A percentile compares a stretch with the other conserved stretches of the same genome.
phyloP scores from a whole-genome alignment of 2,113 vertebrate genomes.

The Oxyruncus cristatus region DNA sequence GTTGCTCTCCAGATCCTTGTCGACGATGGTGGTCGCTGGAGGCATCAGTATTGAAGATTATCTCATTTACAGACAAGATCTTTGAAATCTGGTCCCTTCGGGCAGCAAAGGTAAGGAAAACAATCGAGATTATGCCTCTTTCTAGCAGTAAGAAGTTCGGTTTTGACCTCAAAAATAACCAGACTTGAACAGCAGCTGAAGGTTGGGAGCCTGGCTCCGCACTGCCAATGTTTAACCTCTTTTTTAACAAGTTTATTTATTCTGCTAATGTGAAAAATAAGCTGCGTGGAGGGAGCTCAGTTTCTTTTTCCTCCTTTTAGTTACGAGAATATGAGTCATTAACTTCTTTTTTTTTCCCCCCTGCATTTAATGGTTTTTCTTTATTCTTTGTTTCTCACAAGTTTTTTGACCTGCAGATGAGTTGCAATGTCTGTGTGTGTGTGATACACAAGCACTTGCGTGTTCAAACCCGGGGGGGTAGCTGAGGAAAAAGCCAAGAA shows the following conservation, averaged over 20 bases:
- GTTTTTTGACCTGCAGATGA: not conserved
- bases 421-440: not conserved
- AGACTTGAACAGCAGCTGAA: not conserved
- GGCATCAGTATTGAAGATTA: slow-evolving; percentile 50
- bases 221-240: not conserved
- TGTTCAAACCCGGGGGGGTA: not conserved
- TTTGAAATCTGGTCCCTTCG: slow-evolving; percentile 56
- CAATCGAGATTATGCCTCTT: rapidly evolving
- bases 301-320: not conserved
- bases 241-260: not conserved
- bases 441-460: not conserved
- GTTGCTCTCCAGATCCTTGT: slow-evolving; percentile 49
- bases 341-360: not conserved
- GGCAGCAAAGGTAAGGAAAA: slow-evolving; percentile 60
- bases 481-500: not conserved
- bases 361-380: not conserved
- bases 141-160: rapidly evolving
- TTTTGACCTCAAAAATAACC: not conserved
- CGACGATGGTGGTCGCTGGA: slow-evolving; percentile 58
- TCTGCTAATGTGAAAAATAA: not conserved
- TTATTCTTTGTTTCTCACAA: not conserved
- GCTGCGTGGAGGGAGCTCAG: rapidly evolving
- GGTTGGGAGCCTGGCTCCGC: not conserved
- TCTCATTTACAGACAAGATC: slow-evolving; percentile 67
- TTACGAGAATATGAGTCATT: not conserved